Evolutionary conservation across 2,888 invertebrate species (phyloP).

Genomic region (Thera britannica): DNA sequence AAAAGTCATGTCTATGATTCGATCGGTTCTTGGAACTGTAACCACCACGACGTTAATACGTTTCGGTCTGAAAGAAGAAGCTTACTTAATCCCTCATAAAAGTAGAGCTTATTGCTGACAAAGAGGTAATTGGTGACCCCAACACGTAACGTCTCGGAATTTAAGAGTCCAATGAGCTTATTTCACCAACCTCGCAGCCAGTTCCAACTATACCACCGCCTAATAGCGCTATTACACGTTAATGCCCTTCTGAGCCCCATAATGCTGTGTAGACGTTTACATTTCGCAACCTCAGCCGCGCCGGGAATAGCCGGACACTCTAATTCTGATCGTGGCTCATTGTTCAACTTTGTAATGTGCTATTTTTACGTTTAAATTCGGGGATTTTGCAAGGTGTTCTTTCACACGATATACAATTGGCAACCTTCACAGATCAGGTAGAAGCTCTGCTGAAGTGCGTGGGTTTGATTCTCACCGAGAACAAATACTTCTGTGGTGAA

Average conservation of each 20-base stretch:
- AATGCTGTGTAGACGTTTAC: conserved; percentile 10
- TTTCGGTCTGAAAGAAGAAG: too few species aligned
- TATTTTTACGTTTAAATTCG: conserved; percentile 9
- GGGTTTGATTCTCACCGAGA: too few species aligned
- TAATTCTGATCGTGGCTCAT: conserved; percentile 23
- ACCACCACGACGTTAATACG: too few species aligned
- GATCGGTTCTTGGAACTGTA: too few species aligned
- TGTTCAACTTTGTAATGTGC: conserved; percentile 23
- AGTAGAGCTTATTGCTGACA: too few species aligned
- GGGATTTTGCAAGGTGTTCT: background rate
- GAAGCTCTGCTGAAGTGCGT: too few species aligned
- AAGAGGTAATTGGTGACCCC: too few species aligned
- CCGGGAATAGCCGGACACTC: conserved; percentile 20
- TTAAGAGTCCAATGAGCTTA: background rate
- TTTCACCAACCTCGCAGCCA: background rate
- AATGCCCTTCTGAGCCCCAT: conserved; percentile 3
- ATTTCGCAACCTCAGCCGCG: conserved; percentile 23
- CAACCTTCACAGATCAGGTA: too few species aligned
- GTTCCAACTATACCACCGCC: background rate
- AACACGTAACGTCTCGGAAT: background rate
- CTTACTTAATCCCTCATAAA: too few species aligned
- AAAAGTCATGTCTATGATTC: too few species aligned
- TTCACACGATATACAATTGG: background rate
- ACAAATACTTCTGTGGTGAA: too few species aligned
- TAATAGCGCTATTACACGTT: background rate